Evolutionary conservation across 2,888 invertebrate genomes (phyloP).

Genomic region (Thereva unica): DNA sequence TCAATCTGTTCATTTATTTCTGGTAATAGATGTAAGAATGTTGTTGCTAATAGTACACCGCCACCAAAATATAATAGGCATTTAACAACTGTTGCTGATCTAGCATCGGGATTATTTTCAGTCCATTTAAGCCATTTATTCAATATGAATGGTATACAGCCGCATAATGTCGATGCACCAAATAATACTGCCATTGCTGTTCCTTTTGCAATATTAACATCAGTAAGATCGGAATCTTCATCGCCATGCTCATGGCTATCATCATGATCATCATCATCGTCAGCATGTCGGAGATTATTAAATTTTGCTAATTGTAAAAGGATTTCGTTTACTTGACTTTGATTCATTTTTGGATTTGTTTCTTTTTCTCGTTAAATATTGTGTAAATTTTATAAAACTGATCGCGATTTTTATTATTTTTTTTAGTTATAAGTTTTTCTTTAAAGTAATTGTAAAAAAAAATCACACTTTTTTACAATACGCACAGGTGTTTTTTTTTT

Average conservation of each 20-base stretch:
- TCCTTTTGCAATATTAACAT: slow-evolving; percentile 71
- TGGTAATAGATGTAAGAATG: slow-evolving; percentile 79
- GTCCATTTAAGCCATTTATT: slow-evolving; percentile 70
- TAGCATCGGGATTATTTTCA: slow-evolving; percentile 49
- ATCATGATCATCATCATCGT: slow-evolving; percentile 42
- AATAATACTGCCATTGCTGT: slow-evolving; percentile 80
- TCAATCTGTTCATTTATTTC: slow-evolving; percentile 74
- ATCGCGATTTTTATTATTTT: too few relatives aligned
- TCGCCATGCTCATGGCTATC: slow-evolving; percentile 44
- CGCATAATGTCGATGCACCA: slow-evolving; percentile 73
- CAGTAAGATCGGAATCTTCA: slow-evolving; percentile 55
- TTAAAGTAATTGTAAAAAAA: too few relatives aligned
- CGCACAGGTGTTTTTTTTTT: too few relatives aligned
- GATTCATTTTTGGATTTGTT: slow-evolving; percentile 3
- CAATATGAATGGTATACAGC: slow-evolving; percentile 73
- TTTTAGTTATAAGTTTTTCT: too few relatives aligned
- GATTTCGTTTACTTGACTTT: slow-evolving; percentile 4
- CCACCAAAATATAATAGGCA: slow-evolving; percentile 79
- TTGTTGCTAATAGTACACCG: slow-evolving; percentile 81
- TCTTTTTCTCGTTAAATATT: neutral
- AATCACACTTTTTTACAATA: too few relatives aligned
- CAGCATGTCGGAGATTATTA: slow-evolving; percentile 8
- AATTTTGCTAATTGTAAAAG: neutral
- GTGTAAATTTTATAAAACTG: neutral
- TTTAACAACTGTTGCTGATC: slow-evolving; percentile 60